Base-by-base conservation (phyloP, 2,113 vertebrate genomes). In the Chlorodrepanis virens region DNA sequence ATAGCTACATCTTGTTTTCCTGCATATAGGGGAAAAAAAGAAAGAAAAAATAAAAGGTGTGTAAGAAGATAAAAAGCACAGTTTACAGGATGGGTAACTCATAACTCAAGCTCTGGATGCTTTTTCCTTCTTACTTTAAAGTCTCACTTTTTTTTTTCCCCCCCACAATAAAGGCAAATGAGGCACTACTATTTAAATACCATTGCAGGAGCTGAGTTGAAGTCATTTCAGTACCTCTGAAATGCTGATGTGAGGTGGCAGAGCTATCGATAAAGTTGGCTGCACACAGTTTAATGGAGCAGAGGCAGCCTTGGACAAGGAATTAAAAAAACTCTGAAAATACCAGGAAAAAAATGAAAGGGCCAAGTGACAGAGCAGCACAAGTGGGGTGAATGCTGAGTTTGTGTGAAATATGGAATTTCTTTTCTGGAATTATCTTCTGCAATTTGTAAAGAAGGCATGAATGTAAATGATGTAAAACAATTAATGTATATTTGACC, bases 231-330 rank as follows among this genome's bases (percentile, higher is more conserved):
- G 7, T 83, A 70, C 22, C 50, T 90, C 19, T 80, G 82, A 85
- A 90, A 81, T 86, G 50, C 35, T 89, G 78, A 82, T 83, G 78
- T 20, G 53, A 91, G 53, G 57, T 79, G 71, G 54, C 67, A 90
- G 68, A 88, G 28, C 45, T 83, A 60, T 77, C 72, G 69, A 22
- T 80, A 83, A 85, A 90, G 54, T 70, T 45, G 29, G 29, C 44
- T 87, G 54, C 59, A 54, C 2, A 5, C 53, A 54, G 50, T 80
- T 57, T 52, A 77, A 25, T 74, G 80, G 50, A 83, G 49, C 59
- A 86, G 61, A 83, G 68, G 52, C 3, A 4, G 47, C 33, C 50
- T 92, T 83, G 65, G 70, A 82, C 39, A 67, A 79, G 20, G 14
- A 77, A 65, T 80, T 24, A 69, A 80, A 7, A 52, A 56, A 86